Percentiles rank a stretch among this genome's conserved stretches.
Evolutionary conservation across 2,888 invertebrate genomes (phyloP).

Genomic region (Drosophila falleni): DNA sequence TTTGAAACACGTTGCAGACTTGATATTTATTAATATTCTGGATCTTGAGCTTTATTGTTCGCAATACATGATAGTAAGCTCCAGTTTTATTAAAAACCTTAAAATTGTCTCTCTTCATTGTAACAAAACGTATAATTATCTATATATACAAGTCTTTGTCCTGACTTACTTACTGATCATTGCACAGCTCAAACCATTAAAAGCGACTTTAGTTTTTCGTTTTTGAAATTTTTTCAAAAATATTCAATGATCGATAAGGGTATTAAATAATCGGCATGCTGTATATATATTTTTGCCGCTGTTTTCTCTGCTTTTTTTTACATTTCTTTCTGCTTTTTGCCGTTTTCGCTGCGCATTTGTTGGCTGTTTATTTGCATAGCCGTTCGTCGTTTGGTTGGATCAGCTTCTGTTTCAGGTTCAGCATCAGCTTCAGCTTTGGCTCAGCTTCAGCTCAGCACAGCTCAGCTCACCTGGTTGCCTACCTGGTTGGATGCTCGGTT

Average conservation of each 20-base stretch:
- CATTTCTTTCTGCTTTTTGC: neutral
- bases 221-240: neutral
- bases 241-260: neutral
- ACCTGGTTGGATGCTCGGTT: constrained; percentile 11
- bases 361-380: constrained; percentile 72
- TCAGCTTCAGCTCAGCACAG: constrained; percentile 35
- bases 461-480: constrained; percentile 36
- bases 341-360: constrained; percentile 67
- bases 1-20: neutral
- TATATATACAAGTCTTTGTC: no score
- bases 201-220: no score
- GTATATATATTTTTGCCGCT: constrained; percentile 19
- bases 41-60: no score
- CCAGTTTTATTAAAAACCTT: no score
- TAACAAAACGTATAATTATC: no score
- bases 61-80: no score
- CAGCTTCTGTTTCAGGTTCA: constrained; percentile 18
- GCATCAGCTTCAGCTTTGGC: constrained; percentile 22
- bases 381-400: constrained; percentile 35
- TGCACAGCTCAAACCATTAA: no score
- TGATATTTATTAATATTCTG: no score
- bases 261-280: neutral
- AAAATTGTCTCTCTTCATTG: no score
- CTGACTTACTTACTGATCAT: no score
- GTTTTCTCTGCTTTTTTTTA: constrained; percentile 30